Conservation (phyloP, 2,797 vertebrate genomes). For the Ciconia nigra region DNA sequence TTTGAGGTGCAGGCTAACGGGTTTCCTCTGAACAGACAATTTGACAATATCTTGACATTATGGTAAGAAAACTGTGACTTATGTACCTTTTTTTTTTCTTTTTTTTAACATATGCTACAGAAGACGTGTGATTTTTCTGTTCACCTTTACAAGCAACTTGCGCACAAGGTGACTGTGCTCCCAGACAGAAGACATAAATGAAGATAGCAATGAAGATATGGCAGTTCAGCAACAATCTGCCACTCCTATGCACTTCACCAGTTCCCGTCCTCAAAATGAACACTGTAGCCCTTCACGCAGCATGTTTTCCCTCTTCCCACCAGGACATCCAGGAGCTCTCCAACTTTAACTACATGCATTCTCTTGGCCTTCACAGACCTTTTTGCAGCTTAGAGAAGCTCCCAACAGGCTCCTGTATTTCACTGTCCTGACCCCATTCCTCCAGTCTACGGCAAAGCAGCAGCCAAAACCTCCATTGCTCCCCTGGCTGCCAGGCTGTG, state of each 20-base stretch:
- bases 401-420: background rate
- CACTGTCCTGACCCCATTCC: background rate
- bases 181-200: background rate
- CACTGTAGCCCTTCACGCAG: background rate
- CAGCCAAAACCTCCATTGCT: background rate
- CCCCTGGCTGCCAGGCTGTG: background rate
- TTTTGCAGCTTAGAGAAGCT: background rate
- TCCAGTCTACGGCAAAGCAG: background rate
- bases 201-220: background rate
- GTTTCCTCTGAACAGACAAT: background rate
- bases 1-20: background rate
- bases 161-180: background rate
- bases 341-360: background rate
- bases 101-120: background rate
- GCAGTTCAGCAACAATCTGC: background rate
- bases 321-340: background rate
- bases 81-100: background rate
- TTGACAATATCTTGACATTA: background rate
- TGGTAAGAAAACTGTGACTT: background rate
- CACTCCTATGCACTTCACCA: background rate
- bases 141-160: background rate
- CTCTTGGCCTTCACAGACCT: background rate
- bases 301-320: background rate
- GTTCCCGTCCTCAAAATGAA: background rate
- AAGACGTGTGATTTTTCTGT: background rate